Percentiles rank a stretch among this genome's conserved stretches.
Evolutionary conservation across 2,888 invertebrate species (phyloP).

Genomic region (Sinodicranocentrus sp.): DNA sequence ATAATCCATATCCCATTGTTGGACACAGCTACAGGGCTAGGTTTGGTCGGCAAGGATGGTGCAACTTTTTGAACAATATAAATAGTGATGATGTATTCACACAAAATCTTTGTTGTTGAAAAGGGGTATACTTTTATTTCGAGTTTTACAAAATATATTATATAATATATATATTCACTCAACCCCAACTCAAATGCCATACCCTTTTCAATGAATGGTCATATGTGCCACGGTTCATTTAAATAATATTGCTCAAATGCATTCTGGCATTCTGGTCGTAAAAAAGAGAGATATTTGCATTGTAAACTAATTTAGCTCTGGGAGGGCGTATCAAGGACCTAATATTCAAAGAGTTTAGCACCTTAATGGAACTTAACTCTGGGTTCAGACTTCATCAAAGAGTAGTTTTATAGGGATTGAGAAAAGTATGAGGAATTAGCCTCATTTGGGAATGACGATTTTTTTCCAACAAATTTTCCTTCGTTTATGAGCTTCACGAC

Average conservation of each 20-base stretch:
- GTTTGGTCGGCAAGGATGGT: slow-evolving; percentile 31
- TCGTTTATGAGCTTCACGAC: slow-evolving; percentile 22
- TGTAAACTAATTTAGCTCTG: slow-evolving; percentile 61
- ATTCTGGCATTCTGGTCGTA: not conserved
- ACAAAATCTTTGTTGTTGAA: slow-evolving; percentile 3
- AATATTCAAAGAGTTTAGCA: not conserved
- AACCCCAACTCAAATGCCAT: too few species aligned
- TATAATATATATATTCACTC: too few species aligned
- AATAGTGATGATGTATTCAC: slow-evolving; percentile 34
- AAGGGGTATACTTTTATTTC: not conserved
- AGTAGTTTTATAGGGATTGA: slow-evolving; percentile 13
- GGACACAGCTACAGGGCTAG: slow-evolving; percentile 29
- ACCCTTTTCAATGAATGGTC: slow-evolving; percentile 27
- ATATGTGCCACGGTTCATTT: slow-evolving; percentile 48
- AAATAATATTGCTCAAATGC: not conserved
- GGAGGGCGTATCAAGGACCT: slow-evolving; percentile 59
- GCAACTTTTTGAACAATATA: too few species aligned
- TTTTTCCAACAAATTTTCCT: slow-evolving; percentile 20
- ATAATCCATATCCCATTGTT: not conserved
- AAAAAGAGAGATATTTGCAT: slow-evolving; percentile 51
- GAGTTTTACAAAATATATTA: not conserved
- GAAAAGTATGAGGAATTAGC: slow-evolving; percentile 48
- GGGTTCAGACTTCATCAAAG: not conserved
- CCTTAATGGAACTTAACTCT: not conserved
- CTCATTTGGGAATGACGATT: slow-evolving; percentile 53